Percentiles rank a stretch among this genome's conserved stretches.
These are phyloP conservation scores for Camelus dromedarius DNA, from an alignment of 2,113 vertebrate genomes.

Conservation along the genomic window DNA sequence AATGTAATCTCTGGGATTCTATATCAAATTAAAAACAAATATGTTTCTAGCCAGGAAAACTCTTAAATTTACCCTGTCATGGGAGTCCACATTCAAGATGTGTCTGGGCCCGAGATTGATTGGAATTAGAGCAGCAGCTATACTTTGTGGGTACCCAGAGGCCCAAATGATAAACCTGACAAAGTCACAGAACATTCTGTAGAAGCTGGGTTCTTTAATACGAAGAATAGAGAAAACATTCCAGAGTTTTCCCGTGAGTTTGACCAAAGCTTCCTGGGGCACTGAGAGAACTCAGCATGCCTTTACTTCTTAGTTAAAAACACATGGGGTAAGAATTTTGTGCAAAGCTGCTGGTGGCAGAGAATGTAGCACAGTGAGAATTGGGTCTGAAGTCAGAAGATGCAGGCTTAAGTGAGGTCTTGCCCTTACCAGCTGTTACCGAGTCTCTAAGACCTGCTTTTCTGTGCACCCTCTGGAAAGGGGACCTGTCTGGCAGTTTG, in stretches of 20 bases:
- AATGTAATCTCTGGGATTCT: conserved; percentile 52
- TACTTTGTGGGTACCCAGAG: conserved; percentile 47
- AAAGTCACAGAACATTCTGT: neutral
- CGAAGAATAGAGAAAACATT: conserved; percentile 68
- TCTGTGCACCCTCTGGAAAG: neutral
- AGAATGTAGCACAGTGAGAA: conserved; percentile 40
- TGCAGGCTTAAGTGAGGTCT: conserved; percentile 42
- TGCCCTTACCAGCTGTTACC: neutral
- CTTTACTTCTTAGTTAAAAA: conserved; percentile 75
- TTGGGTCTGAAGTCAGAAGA: neutral
- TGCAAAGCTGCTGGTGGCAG: conserved; percentile 68
- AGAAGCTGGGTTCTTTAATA: conserved; percentile 44
- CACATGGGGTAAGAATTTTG: conserved; percentile 74
- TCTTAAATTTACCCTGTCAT: neutral
- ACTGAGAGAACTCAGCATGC: neutral
- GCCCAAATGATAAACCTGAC: conserved; percentile 41
- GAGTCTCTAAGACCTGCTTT: neutral
- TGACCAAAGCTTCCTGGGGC: conserved; percentile 53
- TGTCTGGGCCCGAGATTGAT: conserved; percentile 43
- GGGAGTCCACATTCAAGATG: neutral
- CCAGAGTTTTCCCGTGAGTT: conserved; percentile 68
- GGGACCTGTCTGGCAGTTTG: neutral
- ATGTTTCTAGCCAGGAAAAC: neutral
- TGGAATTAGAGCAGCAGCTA: conserved; percentile 50
- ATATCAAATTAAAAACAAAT: conserved; percentile 50